phyloP scores from a whole-genome alignment of 2,888 invertebrate genomes.

The Pachycephus smyrnensis region DNA sequence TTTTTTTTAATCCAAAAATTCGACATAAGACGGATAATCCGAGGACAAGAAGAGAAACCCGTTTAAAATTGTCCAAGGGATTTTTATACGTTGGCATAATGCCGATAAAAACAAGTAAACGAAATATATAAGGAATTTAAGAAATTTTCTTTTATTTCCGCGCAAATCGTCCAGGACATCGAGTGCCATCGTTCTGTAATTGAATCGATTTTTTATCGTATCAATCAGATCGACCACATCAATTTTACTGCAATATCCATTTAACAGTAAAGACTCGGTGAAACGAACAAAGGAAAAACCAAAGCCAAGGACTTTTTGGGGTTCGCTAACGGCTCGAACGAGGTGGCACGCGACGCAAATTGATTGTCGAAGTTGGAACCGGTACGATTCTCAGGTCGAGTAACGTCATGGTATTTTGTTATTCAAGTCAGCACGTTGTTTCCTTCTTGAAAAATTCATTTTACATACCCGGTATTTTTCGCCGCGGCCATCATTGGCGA shows the following conservation, averaged over 20 bases:
- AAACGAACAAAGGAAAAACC: not conserved
- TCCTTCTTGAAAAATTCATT: constrained; percentile 51
- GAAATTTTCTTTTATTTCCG: not conserved
- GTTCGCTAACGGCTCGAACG: not conserved
- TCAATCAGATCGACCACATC: too few relatives aligned
- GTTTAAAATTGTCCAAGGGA: too few relatives aligned
- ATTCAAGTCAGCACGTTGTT: constrained; percentile 3
- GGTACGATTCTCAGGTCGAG: constrained; percentile 1
- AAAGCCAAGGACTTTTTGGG: not conserved
- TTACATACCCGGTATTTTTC: constrained; percentile 46
- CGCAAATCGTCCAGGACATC: not conserved
- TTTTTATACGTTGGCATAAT: too few relatives aligned
- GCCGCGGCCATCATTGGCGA: not conserved
- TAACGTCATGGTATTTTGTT: not conserved
- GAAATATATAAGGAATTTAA: too few relatives aligned
- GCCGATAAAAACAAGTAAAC: too few relatives aligned
- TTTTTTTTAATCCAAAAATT: not conserved
- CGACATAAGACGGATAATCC: not conserved
- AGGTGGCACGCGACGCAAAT: not conserved
- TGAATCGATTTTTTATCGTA: not conserved
- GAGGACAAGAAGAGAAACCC: too few relatives aligned
- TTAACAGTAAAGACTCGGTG: not conserved
- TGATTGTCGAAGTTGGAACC: not conserved
- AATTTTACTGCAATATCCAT: not conserved
- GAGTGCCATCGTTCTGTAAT: not conserved